Evolutionary conservation across 1,140 invertebrate genomes (phyloP).

Genomic region (Ephestia elutella): DNA sequence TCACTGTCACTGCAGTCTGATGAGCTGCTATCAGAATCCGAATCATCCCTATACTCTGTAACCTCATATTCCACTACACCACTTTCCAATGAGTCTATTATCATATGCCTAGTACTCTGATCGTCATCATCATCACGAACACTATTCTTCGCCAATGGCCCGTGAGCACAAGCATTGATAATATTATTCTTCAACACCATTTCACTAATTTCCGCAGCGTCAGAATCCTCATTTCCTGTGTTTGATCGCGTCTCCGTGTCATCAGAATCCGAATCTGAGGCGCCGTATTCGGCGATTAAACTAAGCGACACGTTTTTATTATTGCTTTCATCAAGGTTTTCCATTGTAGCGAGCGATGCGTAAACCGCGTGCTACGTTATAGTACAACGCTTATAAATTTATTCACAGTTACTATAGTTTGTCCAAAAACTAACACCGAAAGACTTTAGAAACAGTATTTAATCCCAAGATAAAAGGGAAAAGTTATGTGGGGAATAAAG

Average conservation of each 20-base stretch:
- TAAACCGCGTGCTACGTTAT: not conserved
- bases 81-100: constrained; percentile 57
- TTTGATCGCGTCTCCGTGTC: constrained; percentile 49
- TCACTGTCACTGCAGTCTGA: constrained; percentile 59
- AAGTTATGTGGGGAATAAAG: not conserved
- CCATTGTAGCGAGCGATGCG: constrained; percentile 50
- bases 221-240: constrained; percentile 56
- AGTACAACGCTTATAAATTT: not conserved
- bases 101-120: constrained; percentile 51
- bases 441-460: not conserved
- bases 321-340: constrained; percentile 58
- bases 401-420: not conserved
- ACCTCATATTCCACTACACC: constrained; percentile 60
- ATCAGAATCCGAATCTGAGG: constrained; percentile 62
- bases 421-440: not conserved
- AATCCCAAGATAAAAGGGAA: not conserved
- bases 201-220: constrained; percentile 58
- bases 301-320: constrained; percentile 66
- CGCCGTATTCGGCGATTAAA: constrained; percentile 61
- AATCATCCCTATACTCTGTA: constrained; percentile 57
- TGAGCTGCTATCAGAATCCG: constrained; percentile 44
- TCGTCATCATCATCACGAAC: constrained; percentile 22
- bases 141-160: constrained; percentile 40
- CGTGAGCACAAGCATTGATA: constrained; percentile 68
- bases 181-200: constrained; percentile 72